Conservation (phyloP, 2,888 invertebrate genomes). For the Drosophila merina region DNA sequence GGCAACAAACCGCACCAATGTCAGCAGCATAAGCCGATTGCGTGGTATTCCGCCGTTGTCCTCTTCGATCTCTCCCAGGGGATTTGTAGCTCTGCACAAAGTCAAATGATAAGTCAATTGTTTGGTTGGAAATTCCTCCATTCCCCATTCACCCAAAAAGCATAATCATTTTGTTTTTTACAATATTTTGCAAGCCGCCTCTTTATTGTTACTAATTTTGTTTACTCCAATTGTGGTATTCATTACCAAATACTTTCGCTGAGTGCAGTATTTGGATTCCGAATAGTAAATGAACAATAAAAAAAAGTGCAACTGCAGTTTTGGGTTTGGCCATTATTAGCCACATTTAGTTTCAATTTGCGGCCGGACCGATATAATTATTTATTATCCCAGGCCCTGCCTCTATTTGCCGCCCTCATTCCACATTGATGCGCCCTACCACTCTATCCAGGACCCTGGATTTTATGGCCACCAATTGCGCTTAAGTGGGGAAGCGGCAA, state of each 20-base stretch:
- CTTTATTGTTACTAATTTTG: not conserved
- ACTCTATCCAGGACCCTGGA: constrained; percentile 23
- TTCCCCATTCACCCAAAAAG: not conserved
- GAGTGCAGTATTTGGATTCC: constrained; percentile 2
- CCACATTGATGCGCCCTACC: not conserved
- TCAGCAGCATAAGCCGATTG: constrained; percentile 74
- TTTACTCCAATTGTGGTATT: not conserved
- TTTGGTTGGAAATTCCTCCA: constrained; percentile 35
- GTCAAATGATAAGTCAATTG: constrained; percentile 79
- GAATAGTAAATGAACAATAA: constrained; percentile 6
- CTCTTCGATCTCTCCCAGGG: constrained; percentile 45
- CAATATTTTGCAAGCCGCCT: not conserved
- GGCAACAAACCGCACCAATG: constrained; percentile 70
- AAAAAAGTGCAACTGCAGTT: constrained; percentile 43
- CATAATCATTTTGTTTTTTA: no score
- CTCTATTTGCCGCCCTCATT: constrained; percentile 19
- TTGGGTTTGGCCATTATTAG: constrained; percentile 49
- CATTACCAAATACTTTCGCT: no score
- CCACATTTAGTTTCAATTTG: constrained; percentile 77
- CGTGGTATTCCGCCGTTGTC: constrained; percentile 72
- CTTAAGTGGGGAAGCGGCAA: constrained; percentile 69
- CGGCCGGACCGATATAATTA: constrained; percentile 67
- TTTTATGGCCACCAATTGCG: constrained; percentile 77
- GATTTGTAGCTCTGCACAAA: constrained; percentile 64
- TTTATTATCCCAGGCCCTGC: constrained; percentile 52